phyloP scores from a whole-genome alignment of 2,888 invertebrate species.

The Luperina nickerlii region DNA sequence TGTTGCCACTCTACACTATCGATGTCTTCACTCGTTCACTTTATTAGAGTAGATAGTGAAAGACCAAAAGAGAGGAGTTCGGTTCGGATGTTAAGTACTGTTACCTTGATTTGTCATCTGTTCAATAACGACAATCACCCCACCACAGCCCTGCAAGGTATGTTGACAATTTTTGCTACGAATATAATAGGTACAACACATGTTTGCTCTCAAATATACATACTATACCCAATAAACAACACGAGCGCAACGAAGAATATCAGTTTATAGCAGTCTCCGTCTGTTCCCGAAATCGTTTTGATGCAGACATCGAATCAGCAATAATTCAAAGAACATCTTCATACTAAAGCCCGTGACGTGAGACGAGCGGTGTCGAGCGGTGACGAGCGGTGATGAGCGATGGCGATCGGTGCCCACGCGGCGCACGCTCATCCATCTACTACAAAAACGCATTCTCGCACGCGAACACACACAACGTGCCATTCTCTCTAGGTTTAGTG shows the following conservation, averaged over 20 bases:
- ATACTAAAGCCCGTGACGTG: constrained; percentile 35
- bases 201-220: constrained; percentile 13
- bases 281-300: constrained; percentile 56
- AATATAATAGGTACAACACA: constrained; percentile 12
- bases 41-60: constrained; percentile 86
- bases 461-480: constrained; percentile 86
- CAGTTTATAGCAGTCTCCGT: constrained; percentile 24
- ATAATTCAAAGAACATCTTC: constrained; percentile 79
- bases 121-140: constrained; percentile 47
- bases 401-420: constrained; percentile 69
- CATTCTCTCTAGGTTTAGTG: constrained; percentile 78
- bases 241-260: constrained; percentile 30
- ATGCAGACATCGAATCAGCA: constrained; percentile 81
- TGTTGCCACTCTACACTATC: constrained; percentile 83
- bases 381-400: constrained; percentile 24
- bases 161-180: constrained; percentile 48
- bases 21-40: constrained; percentile 85
- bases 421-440: constrained; percentile 71
- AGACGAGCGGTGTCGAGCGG: constrained; percentile 62
- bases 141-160: constrained; percentile 28
- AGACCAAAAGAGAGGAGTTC: constrained; percentile 86
- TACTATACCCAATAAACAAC: constrained; percentile 12
- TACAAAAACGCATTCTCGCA: constrained; percentile 85
- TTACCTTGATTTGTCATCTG: constrained; percentile 57
- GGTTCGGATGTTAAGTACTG: constrained; percentile 81